Percentiles rank a stretch among this genome's conserved stretches.
Conservation (phyloP, 2,797 vertebrate genomes). For the Erpetoichthys calabaricus region DNA sequence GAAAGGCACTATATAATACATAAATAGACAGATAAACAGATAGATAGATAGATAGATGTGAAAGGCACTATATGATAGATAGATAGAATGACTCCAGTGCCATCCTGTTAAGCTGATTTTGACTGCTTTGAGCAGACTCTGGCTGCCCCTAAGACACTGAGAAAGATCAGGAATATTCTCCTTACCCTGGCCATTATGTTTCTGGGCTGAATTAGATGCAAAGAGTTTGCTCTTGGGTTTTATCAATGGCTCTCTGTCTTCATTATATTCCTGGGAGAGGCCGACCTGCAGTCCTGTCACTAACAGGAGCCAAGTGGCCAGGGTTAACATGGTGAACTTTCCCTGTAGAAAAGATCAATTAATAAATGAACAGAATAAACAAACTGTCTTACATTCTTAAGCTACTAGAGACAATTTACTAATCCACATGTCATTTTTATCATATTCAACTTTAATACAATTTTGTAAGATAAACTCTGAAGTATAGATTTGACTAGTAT, state of each 20-base stretch:
- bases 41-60: too few species aligned
- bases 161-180: constrained; percentile 4
- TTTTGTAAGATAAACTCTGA: constrained; percentile 6
- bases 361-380: constrained; percentile 22
- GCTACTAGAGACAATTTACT: too few species aligned
- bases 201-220: constrained; percentile 39
- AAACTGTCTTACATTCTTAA: too few species aligned
- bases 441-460: background rate
- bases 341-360: constrained; percentile 15
- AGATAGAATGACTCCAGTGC: too few species aligned
- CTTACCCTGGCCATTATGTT: constrained; percentile 63
- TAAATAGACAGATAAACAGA: too few species aligned
- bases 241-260: constrained; percentile 40
- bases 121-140: too few species aligned
- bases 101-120: too few species aligned
- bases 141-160: too few species aligned
- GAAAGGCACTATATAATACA: too few species aligned
- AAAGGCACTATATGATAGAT: too few species aligned
- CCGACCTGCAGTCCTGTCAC: constrained; percentile 41
- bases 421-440: too few species aligned
- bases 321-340: constrained; percentile 36
- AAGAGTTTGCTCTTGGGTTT: constrained; percentile 38
- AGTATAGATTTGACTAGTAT: constrained; percentile 6
- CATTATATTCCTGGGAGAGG: constrained; percentile 50
- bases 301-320: constrained; percentile 45